These are phyloP conservation scores for Ophion costatus DNA, from an alignment of 2,888 invertebrate species.

Conservation along the genomic window DNA sequence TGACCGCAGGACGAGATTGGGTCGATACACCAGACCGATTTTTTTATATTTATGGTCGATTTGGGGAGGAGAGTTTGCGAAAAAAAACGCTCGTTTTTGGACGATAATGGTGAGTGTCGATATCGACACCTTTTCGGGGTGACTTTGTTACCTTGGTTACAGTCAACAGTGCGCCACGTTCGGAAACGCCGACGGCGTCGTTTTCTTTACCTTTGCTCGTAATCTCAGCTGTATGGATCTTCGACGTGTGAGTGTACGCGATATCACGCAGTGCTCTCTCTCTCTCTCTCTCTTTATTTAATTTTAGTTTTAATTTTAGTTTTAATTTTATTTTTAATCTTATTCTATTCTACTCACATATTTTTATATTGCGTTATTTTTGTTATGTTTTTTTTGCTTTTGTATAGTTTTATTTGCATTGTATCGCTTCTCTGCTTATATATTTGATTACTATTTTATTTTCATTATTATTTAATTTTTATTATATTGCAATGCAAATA, in stretches of 20 bases:
- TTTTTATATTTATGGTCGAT: background rate
- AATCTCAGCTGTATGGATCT: background rate
- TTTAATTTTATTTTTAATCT: too few species aligned
- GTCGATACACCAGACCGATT: background rate
- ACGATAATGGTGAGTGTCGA: slow-evolving; percentile 68
- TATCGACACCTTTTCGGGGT: slow-evolving; percentile 79
- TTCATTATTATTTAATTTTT: too few species aligned
- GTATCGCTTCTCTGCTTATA: too few species aligned
- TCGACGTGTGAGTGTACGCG: background rate
- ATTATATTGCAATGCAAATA: too few species aligned
- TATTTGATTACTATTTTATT: too few species aligned
- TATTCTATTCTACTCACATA: too few species aligned
- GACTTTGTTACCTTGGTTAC: slow-evolving; percentile 81
- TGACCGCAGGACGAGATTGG: background rate
- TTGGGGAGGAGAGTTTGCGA: background rate
- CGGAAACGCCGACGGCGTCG: slow-evolving; percentile 65
- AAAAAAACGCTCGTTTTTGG: slow-evolving; percentile 30
- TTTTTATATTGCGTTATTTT: too few species aligned
- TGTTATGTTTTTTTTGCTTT: too few species aligned
- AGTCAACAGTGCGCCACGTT: slow-evolving; percentile 78
- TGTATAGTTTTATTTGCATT: too few species aligned
- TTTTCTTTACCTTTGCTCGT: slow-evolving; percentile 39
- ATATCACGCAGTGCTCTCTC: too few species aligned
- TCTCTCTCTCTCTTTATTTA: too few species aligned
- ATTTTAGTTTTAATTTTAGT: too few species aligned